Conservation (phyloP, 1,140 invertebrate species). For the Pinna nobilis region DNA sequence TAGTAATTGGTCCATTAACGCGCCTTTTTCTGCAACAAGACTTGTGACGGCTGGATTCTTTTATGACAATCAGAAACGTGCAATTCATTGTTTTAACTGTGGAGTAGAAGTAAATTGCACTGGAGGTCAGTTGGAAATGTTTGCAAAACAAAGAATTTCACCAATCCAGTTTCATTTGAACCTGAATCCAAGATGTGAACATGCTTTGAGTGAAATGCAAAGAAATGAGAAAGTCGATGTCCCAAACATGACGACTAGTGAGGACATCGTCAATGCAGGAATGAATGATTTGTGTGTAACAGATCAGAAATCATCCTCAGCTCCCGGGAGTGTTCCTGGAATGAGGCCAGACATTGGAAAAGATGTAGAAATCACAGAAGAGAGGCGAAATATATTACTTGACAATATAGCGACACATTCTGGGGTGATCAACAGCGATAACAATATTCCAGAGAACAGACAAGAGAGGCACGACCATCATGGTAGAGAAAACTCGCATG, state of each 20-base stretch:
- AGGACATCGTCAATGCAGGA: too few relatives aligned
- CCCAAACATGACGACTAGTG: too few relatives aligned
- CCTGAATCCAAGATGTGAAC: neutral
- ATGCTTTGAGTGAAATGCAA: constrained; percentile 1
- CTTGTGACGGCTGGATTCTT: constrained; percentile 13
- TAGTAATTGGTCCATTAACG: constrained; percentile 3
- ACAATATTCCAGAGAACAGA: neutral
- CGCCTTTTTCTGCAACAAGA: constrained; percentile 4
- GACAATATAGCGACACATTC: neutral
- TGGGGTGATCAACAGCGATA: neutral
- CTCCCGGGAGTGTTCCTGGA: too few relatives aligned
- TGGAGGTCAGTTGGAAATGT: neutral
- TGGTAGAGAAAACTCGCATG: neutral
- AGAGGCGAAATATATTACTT: neutral
- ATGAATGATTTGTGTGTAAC: too few relatives aligned
- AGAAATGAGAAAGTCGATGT: neutral
- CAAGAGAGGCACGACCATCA: neutral
- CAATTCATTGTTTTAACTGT: neutral
- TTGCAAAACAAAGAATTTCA: neutral
- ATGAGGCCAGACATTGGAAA: too few relatives aligned
- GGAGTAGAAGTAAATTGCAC: neutral
- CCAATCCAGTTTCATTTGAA: constrained; percentile 9
- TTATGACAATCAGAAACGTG: neutral
- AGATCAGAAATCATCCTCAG: too few relatives aligned
- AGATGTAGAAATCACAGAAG: too few relatives aligned